Conservation (phyloP, 2,113 vertebrate species). For the Ardeotis arabs region DNA sequence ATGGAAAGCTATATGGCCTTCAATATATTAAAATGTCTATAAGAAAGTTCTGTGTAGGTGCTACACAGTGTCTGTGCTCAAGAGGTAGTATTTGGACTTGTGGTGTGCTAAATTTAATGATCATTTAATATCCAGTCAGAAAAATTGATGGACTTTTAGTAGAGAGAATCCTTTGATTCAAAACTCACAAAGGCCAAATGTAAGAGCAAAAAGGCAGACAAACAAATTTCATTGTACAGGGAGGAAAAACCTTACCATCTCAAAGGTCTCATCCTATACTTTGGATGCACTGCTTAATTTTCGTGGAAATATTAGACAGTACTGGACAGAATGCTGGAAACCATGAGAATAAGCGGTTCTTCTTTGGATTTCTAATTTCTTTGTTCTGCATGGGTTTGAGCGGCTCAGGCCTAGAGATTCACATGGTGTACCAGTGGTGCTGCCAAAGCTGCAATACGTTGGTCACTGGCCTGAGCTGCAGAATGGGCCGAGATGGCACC, state of each 20-base stretch:
- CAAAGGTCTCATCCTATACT: neutral
- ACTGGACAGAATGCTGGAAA: neutral
- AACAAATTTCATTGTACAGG: neutral
- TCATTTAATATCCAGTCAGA: neutral
- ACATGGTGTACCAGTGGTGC: fast-evolving
- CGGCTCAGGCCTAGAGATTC: fast-evolving
- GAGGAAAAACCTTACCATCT: neutral
- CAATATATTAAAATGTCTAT: neutral
- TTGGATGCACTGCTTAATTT: neutral
- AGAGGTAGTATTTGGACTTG: neutral
- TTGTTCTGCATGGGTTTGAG: fast-evolving
- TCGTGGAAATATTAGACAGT: neutral
- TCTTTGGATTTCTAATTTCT: neutral
- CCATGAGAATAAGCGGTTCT: neutral
- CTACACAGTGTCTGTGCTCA: neutral
- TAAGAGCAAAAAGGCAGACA: neutral
- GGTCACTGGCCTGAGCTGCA: neutral
- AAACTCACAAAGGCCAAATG: neutral
- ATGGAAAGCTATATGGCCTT: neutral
- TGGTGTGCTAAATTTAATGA: neutral
- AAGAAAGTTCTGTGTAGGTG: neutral
- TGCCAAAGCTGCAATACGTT: fast-evolving
- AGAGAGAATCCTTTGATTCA: neutral
- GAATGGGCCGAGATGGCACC: fast-evolving
- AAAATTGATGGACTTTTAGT: fast-evolving